These are phyloP conservation scores for Siniperca scherzeri DNA, from an alignment of 2,797 vertebrate species.

Conservation along the genomic window DNA sequence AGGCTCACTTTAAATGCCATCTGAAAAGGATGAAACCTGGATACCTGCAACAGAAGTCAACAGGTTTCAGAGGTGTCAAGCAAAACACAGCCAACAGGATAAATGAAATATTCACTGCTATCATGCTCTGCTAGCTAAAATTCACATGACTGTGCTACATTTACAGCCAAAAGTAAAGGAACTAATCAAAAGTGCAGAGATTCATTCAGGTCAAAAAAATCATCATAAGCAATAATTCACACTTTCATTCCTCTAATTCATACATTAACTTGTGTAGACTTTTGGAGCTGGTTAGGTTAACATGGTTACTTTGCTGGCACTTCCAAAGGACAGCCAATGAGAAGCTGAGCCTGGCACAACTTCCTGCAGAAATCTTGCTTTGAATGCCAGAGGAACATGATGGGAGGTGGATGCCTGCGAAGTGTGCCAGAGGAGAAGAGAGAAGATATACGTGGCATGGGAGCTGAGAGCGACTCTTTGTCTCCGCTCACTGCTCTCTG, in stretches of 20 bases:
- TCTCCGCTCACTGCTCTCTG: slow-evolving; percentile 50
- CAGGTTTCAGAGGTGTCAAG: slow-evolving; percentile 29
- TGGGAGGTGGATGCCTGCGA: slow-evolving; percentile 59
- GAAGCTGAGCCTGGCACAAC: slow-evolving; percentile 54
- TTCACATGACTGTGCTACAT: background rate
- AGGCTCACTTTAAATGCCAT: slow-evolving; percentile 47
- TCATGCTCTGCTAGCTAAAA: background rate
- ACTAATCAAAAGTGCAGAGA: slow-evolving; percentile 9
- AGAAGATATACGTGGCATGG: slow-evolving; percentile 58
- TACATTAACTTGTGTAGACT: slow-evolving; percentile 37
- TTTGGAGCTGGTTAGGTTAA: slow-evolving; percentile 49
- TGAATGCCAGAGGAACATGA: slow-evolving; percentile 65
- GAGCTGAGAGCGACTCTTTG: slow-evolving; percentile 51
- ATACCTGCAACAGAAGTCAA: slow-evolving; percentile 18
- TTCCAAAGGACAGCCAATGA: slow-evolving; percentile 58
- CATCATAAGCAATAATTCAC: slow-evolving; percentile 39
- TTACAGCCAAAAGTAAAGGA: background rate
- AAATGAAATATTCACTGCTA: background rate
- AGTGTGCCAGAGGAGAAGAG: slow-evolving; percentile 57
- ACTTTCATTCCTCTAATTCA: slow-evolving; percentile 52
- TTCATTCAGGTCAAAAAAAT: slow-evolving; percentile 9
- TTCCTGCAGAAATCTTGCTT: slow-evolving; percentile 54
- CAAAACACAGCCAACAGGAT: background rate
- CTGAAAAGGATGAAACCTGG: slow-evolving; percentile 20
- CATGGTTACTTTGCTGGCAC: slow-evolving; percentile 53